Evolutionary conservation across 2,113 vertebrate genomes (phyloP), one percentile per base, ranked within the genome.

Genomic region (Scatophagus argus): DNA sequence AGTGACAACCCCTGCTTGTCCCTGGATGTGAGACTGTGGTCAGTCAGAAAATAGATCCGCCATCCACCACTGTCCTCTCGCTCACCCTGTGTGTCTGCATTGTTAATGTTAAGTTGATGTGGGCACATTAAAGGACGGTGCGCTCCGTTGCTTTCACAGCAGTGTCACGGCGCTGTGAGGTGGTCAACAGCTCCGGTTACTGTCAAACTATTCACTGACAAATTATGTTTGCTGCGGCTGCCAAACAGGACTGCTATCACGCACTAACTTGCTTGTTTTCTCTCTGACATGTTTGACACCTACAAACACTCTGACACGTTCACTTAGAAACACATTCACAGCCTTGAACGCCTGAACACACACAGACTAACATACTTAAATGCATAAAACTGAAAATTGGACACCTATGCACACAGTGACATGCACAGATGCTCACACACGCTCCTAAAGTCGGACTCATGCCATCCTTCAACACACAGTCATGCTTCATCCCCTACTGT

Each of bases 401-500:
- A 11, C 19, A 63, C 49, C 47, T 39, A 43, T 11, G 25, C 38
- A 46, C 34, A 52, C 49, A 6, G 0, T 3, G 49, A 44, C n/a
- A 55, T 29, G 5, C 8, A 29, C n/a, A 13, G 8, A 70, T 41
- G 46, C 65, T 71, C 62, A 76, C 56, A 79, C 47, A 25, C 39
- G 2, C 59, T 51, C 61, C 55, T 72, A 13, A 74, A 73, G 49
- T 52, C 31, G 2, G 9, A 58, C 54, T 77, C 59, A 39, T n/a
- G 41, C 59, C 84, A 58, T 87, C 73, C 79, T 61, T 87, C 65
- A 70, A 56, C 31, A 47, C 80, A 38, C 65, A 84, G 87, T 80
- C 86, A 85, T 82, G 80, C 85, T 82, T 83, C 84, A 79, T 74
- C 59, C 77, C 74, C 66, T 17, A 4, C 84, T 60, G 67, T 67